phyloP scores from a whole-genome alignment of 37 sponge, comb jelly and placozoan genomes.

The Beroe ovata region DNA sequence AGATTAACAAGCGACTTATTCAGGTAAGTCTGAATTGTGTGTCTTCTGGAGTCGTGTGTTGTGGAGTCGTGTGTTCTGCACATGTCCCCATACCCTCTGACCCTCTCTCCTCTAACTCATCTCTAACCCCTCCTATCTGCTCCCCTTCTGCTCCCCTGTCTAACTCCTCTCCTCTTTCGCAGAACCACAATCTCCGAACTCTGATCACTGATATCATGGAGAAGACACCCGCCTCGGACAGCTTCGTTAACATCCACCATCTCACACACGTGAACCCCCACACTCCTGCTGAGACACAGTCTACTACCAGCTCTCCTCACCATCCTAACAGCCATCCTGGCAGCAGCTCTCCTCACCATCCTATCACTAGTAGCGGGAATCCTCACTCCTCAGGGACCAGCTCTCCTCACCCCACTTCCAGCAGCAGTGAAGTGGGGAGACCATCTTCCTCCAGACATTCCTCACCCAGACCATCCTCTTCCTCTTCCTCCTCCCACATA shows the following conservation, averaged over 20 bases:
- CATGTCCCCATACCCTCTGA: neutral
- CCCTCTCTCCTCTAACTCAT: neutral
- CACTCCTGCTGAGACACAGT: neutral
- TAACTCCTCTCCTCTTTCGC: neutral
- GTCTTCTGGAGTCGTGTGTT: too few species aligned
- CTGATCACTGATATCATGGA: constrained; percentile 34
- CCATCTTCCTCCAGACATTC: neutral
- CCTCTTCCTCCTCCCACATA: neutral
- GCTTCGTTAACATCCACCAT: neutral
- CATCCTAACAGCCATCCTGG: neutral
- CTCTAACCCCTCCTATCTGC: too few species aligned
- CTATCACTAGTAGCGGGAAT: neutral
- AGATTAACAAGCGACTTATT: constrained; percentile 35
- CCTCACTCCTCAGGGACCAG: neutral
- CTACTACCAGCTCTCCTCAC: neutral
- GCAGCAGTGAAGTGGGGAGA: neutral
- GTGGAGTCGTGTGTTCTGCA: too few species aligned
- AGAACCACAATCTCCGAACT: constrained; percentile 39
- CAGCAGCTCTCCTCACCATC: neutral
- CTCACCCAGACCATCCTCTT: neutral
- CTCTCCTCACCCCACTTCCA: neutral
- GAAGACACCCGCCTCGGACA: neutral
- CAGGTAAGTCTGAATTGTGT: too few species aligned
- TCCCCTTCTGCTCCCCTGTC: neutral
- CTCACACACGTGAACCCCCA: neutral